Base-by-base conservation (phyloP, 2,888 invertebrate genomes). In the Lasioglossum pauxillum region DNA sequence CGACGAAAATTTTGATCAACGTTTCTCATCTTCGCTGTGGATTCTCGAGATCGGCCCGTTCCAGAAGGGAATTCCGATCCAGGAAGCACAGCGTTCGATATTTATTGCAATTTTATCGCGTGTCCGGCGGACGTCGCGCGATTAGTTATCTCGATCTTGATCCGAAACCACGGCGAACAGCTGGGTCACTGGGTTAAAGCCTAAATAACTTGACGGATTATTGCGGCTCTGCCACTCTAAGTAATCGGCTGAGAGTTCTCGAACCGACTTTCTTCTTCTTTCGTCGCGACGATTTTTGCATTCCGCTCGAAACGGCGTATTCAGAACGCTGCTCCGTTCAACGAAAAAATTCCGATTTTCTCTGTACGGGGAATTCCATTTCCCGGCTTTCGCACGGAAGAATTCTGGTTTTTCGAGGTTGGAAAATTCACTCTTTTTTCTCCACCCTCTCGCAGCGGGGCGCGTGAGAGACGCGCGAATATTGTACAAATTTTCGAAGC, bases 181-280 rank as follows among this genome's bases (percentile, higher is more conserved):
- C 71, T 75, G 31, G 83, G 85, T 88, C 80, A 82, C 67, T 78
- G 31, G 84, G 86, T 88, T 86, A 84, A 82, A 86, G 78, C 49
- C 82, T 80, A 82, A 88, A 78, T 75, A 81, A 77, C 77, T 80
- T 83, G 81, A 80, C 74, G 79, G 81, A 83, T 82, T 82, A 85
- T 67, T 78, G 69, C 81, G 44, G 64, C 49, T 81, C 16, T 38
- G 44, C 71, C 27, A 27, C 75, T 80, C 57, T 27, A n/a, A 53
- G 78, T 83, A 77, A 84, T 84, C 87, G 87, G 79, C 74, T 71
- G 41, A 83, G 73, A 41, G 46, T 77, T 46, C 86, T 78, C 86
- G 81, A 86, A 82, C 78, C 35, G 31, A 69, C 12, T 69, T 19
- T 7, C 8, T 69, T 35, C 35, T 10, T 8, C 69, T 10, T 4